Base-by-base conservation (phyloP, 2,888 invertebrate genomes). In the Matsumyia berberina region DNA sequence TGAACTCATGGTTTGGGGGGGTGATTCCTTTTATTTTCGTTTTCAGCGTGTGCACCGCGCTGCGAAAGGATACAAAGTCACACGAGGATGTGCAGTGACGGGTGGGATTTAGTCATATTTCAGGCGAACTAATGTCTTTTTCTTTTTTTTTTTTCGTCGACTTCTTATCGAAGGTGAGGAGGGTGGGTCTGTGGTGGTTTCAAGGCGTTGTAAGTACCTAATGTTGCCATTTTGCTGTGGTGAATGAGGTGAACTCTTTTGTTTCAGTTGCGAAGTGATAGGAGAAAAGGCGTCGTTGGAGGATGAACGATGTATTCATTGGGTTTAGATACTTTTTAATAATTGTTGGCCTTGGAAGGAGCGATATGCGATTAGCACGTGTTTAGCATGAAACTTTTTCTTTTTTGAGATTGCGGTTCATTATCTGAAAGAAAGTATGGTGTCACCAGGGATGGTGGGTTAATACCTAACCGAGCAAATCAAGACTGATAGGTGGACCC, bases 41-140 rank as follows among this genome's bases (percentile, higher is more conserved):
- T n/a, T n/a, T 1, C 2, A 24, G 55, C 46, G 33, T 70, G 46
- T 46, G 35, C 33, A 44, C 17, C 29, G 7, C 39, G 1, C 15
- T 37, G 73, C 62, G 42, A 55, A 37, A 46, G 53, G 64, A 57
- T 49, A 67, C 76, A 66, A 37, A 66, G 12, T 66, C 33, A 17
- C 7, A 17, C 35, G 39, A 17, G 64, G 37, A 76, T 76, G 33
- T 57, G 57, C 70, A 57, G 5, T 39, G 35, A 31, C 12, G 29
- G 17, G 24, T 33, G 29, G 29, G 60, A 77, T 69, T 60, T 76
- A 76, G 76, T 77, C 69, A 69, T 77, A 53, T 46, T 77, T 77
- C 77, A 60, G n/a, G 49, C 60, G 53, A 77, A 77, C 60, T 69
- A 55, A 69, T 77, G 62, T 69, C 44, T 69, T 62, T 60, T 69